A percentile compares a stretch with the other conserved stretches of the same genome.
phyloP scores from a whole-genome alignment of 2,113 vertebrate species.

The Cyprinus carpio region DNA sequence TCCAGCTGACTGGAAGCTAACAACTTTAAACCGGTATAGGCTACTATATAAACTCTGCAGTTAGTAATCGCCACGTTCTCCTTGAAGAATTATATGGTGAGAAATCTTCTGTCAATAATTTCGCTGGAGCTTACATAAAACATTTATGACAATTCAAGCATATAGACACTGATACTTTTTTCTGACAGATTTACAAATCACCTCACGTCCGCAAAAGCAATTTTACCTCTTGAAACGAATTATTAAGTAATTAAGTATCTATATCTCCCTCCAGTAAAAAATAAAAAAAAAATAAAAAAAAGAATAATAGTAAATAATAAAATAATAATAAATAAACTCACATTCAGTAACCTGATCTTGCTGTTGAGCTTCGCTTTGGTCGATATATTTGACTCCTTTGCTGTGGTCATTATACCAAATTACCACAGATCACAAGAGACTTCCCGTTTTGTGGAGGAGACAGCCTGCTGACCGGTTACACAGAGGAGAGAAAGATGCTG shows the following conservation, averaged over 20 bases:
- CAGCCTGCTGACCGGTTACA: constrained; percentile 17
- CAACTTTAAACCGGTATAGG: background rate
- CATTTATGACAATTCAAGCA: background rate
- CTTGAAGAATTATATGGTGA: background rate
- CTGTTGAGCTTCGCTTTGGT: constrained; percentile 85
- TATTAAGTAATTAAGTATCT: background rate
- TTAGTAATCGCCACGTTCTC: background rate
- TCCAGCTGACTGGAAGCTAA: background rate
- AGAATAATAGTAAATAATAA: background rate
- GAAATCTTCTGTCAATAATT: background rate
- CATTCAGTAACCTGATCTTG: constrained; percentile 92
- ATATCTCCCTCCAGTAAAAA: background rate
- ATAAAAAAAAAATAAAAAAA: background rate
- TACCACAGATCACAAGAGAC: constrained; percentile 1
- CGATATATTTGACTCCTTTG: constrained; percentile 86
- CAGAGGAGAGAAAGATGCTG: constrained; percentile 16
- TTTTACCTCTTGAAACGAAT: constrained; percentile 14
- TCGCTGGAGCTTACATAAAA: background rate
- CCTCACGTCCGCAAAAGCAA: constrained; percentile 2
- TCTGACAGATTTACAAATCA: background rate
- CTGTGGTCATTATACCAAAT: constrained; percentile 90
- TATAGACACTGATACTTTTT: background rate
- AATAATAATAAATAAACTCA: background rate
- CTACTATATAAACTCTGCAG: background rate
- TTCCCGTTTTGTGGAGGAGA: constrained; percentile 44